phyloP scores from a whole-genome alignment of 2,113 vertebrate genomes.

The Phylloscopus whistleri region DNA sequence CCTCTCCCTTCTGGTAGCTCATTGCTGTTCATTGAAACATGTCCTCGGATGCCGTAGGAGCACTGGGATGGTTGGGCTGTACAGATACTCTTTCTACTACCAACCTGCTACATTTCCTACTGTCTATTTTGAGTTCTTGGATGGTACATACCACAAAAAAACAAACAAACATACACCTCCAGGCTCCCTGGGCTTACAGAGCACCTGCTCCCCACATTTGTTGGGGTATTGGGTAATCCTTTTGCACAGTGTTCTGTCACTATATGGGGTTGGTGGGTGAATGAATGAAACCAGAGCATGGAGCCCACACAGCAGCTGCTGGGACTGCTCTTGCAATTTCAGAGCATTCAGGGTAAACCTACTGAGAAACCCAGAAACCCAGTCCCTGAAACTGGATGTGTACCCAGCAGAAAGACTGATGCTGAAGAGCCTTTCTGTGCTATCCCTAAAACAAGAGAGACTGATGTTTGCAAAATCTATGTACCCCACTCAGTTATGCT shows the following conservation, averaged over 20 bases:
- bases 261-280: background rate
- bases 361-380: background rate
- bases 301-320: background rate
- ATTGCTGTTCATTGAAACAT: background rate
- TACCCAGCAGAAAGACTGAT: background rate
- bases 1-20: background rate
- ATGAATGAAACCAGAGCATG: background rate
- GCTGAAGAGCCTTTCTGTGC: background rate
- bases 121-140: background rate
- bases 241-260: background rate
- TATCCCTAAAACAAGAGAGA: background rate
- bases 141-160: background rate
- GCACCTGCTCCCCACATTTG: background rate
- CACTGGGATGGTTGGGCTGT: background rate
- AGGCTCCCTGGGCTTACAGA: background rate
- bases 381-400: background rate
- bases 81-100: background rate
- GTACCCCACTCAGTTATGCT: background rate
- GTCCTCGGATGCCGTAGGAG: fast-evolving
- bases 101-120: background rate
- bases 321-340: background rate
- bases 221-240: background rate
- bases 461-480: background rate
- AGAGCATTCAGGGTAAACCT: background rate
- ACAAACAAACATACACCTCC: background rate